Evolutionary conservation across 2,113 vertebrate species (phyloP).

Genomic region (Cottus gobio): DNA sequence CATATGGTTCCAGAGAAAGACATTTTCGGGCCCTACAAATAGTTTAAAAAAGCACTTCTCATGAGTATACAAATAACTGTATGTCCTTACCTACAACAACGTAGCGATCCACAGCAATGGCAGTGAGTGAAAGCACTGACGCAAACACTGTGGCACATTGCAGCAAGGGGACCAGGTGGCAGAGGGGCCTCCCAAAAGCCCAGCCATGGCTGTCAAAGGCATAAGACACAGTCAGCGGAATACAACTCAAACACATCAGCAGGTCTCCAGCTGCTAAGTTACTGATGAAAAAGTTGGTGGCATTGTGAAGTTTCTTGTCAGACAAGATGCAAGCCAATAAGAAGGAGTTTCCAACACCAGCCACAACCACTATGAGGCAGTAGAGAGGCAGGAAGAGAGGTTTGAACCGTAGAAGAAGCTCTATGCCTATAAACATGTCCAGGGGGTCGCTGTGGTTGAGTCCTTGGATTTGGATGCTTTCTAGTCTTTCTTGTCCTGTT

Average conservation of each 20-base stretch:
- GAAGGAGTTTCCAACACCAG: constrained; percentile 82
- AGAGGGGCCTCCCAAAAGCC: constrained; percentile 82
- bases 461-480: constrained; percentile 34
- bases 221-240: constrained; percentile 84
- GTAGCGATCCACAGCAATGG: constrained; percentile 86
- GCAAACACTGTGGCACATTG: constrained; percentile 84
- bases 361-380: constrained; percentile 80
- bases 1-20: neutral
- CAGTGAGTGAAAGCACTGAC: constrained; percentile 84
- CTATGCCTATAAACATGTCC: constrained; percentile 81
- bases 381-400: constrained; percentile 84
- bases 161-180: constrained; percentile 82
- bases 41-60: neutral
- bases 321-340: constrained; percentile 81
- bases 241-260: constrained; percentile 86
- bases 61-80: neutral
- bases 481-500: constrained; percentile 7
- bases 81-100: constrained; percentile 78
- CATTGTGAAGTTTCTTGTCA: constrained; percentile 86
- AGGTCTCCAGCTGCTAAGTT: constrained; percentile 85
- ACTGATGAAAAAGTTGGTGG: constrained; percentile 86
- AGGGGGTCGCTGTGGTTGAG: constrained; percentile 76
- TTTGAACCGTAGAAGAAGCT: constrained; percentile 82
- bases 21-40: neutral
- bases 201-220: constrained; percentile 83